Evolutionary conservation across 2,113 vertebrate genomes (phyloP), one percentile per base, ranked within the genome.

Genomic region (Vulpes ferrilata): DNA sequence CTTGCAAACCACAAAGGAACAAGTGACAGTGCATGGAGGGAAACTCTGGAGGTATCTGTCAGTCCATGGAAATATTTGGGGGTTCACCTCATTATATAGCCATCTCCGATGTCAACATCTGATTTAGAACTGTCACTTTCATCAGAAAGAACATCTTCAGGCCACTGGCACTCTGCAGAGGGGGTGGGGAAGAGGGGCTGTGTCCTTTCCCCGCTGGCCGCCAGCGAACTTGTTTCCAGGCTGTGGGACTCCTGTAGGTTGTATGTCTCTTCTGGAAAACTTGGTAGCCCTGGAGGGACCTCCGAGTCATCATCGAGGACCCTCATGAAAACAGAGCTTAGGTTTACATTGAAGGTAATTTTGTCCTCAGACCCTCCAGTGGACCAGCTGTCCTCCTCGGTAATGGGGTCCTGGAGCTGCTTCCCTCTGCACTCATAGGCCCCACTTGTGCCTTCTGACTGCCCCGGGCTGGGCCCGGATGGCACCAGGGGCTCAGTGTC

Each of bases 11-110:
- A 13, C 59, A 38, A 9, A 51, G 57, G 57, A 71, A 22, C 25
- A 32, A 30, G 25, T 5, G 15, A 11, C 23, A 20, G 76, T 22
- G 2, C 73, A 16, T 10, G 53, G 69, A 51, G 23, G 27, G 11
- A 59, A 76, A 5, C n/a, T 53, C 48, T 16, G 10, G 13, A 43
- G 35, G 22, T 17, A 69, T 32, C 25, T 7, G 15, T 57, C 25
- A 20, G 78, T 80, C n/a, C 12, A 11, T 11, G 32, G 4, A 30
- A n/a, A 7, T 10, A 0, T 17, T n/a, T 16, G 9, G 13, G 17
- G 43, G n/a, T 38, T 99, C 93, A 98, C 94, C 99, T 98, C 96
- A 97, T 98, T 80, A 99, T 76, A 82, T 99, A 99, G 8, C 97
- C 99, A 0, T 88, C 95, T 0, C 84, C 9, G 0, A 16, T 25